Base-by-base conservation (phyloP, 2,888 invertebrate genomes). In the Agriopis leucophaearia region DNA sequence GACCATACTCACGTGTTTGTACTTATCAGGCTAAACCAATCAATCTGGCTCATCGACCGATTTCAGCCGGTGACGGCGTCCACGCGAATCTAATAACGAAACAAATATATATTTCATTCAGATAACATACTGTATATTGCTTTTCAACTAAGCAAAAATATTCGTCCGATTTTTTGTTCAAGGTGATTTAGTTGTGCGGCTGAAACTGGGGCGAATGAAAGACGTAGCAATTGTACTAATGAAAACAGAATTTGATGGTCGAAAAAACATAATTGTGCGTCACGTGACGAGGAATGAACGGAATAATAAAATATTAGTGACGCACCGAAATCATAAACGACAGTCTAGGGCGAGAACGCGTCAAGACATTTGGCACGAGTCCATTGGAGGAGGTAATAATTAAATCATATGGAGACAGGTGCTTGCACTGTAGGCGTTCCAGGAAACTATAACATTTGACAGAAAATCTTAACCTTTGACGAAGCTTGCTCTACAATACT, bases 281-380 rank as follows among this genome's bases (percentile, higher is more conserved):
- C 73, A 76, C 72, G 69, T 73, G 66, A 72, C 63, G 51, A 47
- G 47, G 47, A 47, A 54, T 51, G 68, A 38, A 51, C 57, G 57
- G 69, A 73, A 74, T 71, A 65, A 74, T 67, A 75, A 74, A 76
- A 59, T 59, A 69, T 54, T 56, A 64, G 58, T 66, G 70, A 72
- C 70, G 64, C 65, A 66, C 65, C 45, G 59, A 45, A 16, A 59
- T 59, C 50, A 51, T 58, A 44, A 64, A 68, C 51, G 68, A 60
- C 48, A 45, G 69, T 67, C 64, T 57, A 44, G 64, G 62, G 45
- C 64, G 52, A 58, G 63, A 62, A 56, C 60, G 65, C 44, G 67
- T 36, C 42, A 57, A 66, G 69, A 73, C 78, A 76, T 80, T 85
- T 86, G 86, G 87, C 84, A 66, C 38, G 59, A 47, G 71, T 77